Evolutionary conservation across 1,140 invertebrate species (phyloP).

Genomic region (Diuraphis noxia): DNA sequence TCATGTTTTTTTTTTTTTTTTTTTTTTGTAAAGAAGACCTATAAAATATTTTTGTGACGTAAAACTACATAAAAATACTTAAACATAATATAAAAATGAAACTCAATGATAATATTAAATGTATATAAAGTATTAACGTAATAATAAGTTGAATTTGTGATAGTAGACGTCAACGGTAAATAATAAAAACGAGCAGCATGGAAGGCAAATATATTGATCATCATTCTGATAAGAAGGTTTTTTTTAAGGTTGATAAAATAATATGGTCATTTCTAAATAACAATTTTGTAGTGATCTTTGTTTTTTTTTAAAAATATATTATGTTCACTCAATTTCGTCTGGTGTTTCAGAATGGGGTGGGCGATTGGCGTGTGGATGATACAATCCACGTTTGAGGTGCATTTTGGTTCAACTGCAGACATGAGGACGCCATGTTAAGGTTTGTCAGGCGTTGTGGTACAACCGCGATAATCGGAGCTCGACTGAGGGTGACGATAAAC

Average conservation of each 20-base stretch:
- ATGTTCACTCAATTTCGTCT: not conserved
- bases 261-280: not conserved
- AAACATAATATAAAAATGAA: not conserved
- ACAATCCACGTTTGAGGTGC: not conserved
- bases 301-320: not conserved
- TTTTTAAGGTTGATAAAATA: not conserved
- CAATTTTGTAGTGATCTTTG: not conserved
- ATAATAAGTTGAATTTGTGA: not conserved
- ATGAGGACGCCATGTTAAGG: slow-evolving; percentile 14
- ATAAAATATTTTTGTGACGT: not conserved
- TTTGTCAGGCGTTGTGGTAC: not conserved
- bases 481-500: not conserved
- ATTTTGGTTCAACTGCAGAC: not conserved
- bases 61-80: not conserved
- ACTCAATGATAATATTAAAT: not conserved
- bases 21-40: not conserved
- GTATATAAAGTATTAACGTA: not conserved
- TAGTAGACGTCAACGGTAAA: not conserved
- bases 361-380: not conserved
- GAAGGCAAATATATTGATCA: not conserved
- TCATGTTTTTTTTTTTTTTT: no score
- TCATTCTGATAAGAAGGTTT: not conserved
- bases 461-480: not conserved
- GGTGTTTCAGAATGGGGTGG: slow-evolving; percentile 37
- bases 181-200: not conserved